Evolutionary conservation across 2,888 invertebrate species (phyloP), one percentile per base, ranked within the genome.

Genomic region (Penaeus monodon): DNA sequence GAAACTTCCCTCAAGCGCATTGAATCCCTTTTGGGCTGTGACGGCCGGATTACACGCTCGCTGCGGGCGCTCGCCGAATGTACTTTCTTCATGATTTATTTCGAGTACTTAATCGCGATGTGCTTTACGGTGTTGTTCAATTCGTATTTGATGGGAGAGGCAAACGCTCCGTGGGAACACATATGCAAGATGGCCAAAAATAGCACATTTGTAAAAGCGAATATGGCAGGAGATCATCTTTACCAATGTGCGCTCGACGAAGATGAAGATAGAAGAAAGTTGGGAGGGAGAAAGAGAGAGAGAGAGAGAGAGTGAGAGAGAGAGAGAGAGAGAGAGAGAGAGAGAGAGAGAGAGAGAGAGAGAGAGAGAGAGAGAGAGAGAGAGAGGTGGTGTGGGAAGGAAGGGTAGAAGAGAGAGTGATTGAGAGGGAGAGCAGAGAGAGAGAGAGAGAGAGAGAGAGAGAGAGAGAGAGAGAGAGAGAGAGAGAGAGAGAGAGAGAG

Each of bases 1-100:
- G 65, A 81, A 81, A 57, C 77, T 57, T 57, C 77, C 57, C 77
- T 22, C 77, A 49, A 57, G 49, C 44, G 70, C 49, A 68, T 81
- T 64, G 14, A 77, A 76, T 77, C 83, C 77, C 84, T 77, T 22
- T 66, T 77, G 84, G 84, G 66, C 27, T 77, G 77, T 84, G 84
- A 77, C 77, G 77, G 77, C 17, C 27, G 44, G 77, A 84, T 84
- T 84, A 84, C 84, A 57, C 49, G 68, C 76, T 66, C 65, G n/a
- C 64, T 84, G 38, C 29, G 14, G 27, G 63, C n/a, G 49, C 76
- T 17, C 57, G 14, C 17, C 14, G 57, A 57, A 57, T 57, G 57
- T 57, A 20, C 57, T 57, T 57, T 2, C 57, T 57, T 3, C 4
- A 57, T 57, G 57, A 57, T 57, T 57, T 57, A 57, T 57, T 44